Evolutionary conservation across 1,140 invertebrate genomes (phyloP).

Genomic region (Ceratina japonica): DNA sequence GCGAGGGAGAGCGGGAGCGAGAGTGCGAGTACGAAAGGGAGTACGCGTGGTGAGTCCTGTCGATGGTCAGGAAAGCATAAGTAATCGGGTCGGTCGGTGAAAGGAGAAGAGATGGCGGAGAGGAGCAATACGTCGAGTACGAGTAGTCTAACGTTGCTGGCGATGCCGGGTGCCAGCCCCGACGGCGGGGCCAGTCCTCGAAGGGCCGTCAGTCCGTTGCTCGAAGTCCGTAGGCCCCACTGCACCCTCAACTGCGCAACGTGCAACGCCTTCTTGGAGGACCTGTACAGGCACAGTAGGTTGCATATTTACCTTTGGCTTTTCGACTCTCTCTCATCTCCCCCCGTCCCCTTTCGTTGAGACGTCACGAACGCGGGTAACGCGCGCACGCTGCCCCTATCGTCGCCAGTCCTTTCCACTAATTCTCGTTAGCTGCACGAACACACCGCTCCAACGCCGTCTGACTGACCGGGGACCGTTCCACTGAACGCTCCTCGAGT

Average conservation of each 20-base stretch:
- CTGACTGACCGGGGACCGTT: background rate
- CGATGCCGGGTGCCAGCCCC: slow-evolving; percentile 71
- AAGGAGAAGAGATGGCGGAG: slow-evolving; percentile 66
- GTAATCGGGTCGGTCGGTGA: slow-evolving; percentile 12
- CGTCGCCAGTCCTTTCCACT: background rate
- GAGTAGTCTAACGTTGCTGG: slow-evolving; percentile 71
- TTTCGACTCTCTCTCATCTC: background rate
- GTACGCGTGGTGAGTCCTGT: background rate
- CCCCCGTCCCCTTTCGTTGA: background rate
- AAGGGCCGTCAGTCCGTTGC: slow-evolving; percentile 84
- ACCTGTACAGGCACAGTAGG: slow-evolving; percentile 84
- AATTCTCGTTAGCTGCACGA: too few relatives aligned
- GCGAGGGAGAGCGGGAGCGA: background rate
- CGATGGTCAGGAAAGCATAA: slow-evolving; percentile 3
- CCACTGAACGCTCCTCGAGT: slow-evolving; percentile 16
- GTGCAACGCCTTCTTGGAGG: slow-evolving; percentile 84
- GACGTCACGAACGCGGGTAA: background rate
- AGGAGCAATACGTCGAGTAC: slow-evolving; percentile 71
- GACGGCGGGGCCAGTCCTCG: slow-evolving; percentile 79
- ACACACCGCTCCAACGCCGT: background rate
- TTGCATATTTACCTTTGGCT: slow-evolving; percentile 45
- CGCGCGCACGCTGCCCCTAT: background rate
- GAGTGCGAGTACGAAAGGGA: slow-evolving; percentile 1
- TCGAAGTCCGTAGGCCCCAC: slow-evolving; percentile 84
- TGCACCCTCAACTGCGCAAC: slow-evolving; percentile 87